Base-by-base conservation (phyloP, 2,888 invertebrate genomes). In the Lochmaea crataegi region DNA sequence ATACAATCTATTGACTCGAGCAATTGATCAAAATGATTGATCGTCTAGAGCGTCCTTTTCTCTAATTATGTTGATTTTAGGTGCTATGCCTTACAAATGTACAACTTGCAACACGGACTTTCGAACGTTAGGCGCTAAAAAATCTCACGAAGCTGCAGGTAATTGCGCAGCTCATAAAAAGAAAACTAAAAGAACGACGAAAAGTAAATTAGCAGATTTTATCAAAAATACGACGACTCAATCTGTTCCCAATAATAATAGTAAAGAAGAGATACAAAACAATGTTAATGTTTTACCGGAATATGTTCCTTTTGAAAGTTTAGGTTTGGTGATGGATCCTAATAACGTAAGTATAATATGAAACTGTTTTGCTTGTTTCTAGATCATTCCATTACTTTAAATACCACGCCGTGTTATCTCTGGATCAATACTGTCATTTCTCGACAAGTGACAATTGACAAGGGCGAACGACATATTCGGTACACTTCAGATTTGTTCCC, bases 51-150 rank as follows among this genome's bases (percentile, higher is more conserved):
- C n/a, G n/a, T n/a, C n/a, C n/a, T n/a, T n/a, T n/a, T n/a, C 32
- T 18, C 2, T 45, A 69, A 57, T 53, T 32, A 48, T 70, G 16
- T 53, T 32, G 51, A 53, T 69, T 77, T 64, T 63, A 81, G 82
- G 80, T 11, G 76, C 73, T 7, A 78, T 79, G 73, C 80, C 80
- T 11, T 75, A 80, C 70, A 70, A 75, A 9, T 83, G 83, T 92
- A 86, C 87, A 0, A 85, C 89, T 71, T 93, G 93, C 83, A 87
- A 88, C n/a, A 85, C 88, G 75, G 86, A 88, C 73, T 93, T 93
- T 83, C 86, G 93, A 51, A 93, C 92, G 0, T 90, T 91, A 0
- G 92, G 92, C 0, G 92, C 92, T 79, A 87, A 90, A 57, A 92
- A 91, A 82, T 89, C 90, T 42, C 93, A 93, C 81, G 86, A 91